Base-by-base conservation (phyloP, 2,113 vertebrate genomes). In the Megatriorchis doriae region DNA sequence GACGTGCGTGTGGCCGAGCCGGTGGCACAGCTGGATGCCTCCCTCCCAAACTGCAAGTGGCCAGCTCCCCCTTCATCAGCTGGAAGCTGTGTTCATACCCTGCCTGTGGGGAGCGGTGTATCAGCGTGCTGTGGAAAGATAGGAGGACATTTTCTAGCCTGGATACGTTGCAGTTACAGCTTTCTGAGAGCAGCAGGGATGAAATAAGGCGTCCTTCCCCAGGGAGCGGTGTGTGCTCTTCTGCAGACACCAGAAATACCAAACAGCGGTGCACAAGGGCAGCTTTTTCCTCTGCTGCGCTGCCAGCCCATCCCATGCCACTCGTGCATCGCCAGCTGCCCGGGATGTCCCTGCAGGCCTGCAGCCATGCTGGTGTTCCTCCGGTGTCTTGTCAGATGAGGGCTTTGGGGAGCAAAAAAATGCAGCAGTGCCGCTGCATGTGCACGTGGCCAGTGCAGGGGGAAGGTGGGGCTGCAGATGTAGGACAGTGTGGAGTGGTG, bases 361-460 rank as follows among this genome's bases (percentile, higher is more conserved):
- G 20, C 27, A 18, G 22, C 34, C 4, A 0, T 15, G 29, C 15
- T 48, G 6, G 21, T 25, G 7, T 25, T 88, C 12, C 42, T 61
- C 22, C 1, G 1, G 11, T 38, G 8, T 71, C 72, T 67, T 22
- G 26, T 42, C 26, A 58, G 27, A 32, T 29, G 14, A 42, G 26
- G 31, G 26, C 36, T 95, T 73, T 21, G 55, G 16, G 42, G 32
- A 62, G 26, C 6, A 2, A 68, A 25, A 27, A 67, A 31, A 2
- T 3, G 13, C 13, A 7, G 5, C 1, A 5, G 6, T 7, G 6
- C 34, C 0, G 0, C 18, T 0, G 0, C 16, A 32, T 1, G 0
- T 42, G 15, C 25, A 16, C 0, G 1, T 40, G 16, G 31, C 8
- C 29, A 29, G 25, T 0, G 1, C 13, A 23, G 59, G 22, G 18